Percentiles rank a stretch among this genome's conserved stretches.
These are phyloP conservation scores for Sebastes itinus DNA, from an alignment of 2,797 vertebrate species.

Conservation along the genomic window DNA sequence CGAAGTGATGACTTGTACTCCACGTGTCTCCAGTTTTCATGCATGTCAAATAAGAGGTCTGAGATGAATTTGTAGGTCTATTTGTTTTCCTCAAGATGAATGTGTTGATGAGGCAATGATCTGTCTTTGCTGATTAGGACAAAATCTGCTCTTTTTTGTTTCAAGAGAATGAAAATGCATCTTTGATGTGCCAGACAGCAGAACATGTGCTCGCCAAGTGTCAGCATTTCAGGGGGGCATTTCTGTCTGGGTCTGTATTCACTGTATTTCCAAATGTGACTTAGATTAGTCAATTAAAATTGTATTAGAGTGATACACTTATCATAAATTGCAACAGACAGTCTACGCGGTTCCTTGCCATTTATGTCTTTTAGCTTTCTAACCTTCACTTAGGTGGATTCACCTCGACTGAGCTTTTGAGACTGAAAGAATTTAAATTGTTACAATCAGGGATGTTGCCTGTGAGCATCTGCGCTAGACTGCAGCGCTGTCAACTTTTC, in stretches of 20 bases:
- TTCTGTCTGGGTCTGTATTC: slow-evolving; percentile 4
- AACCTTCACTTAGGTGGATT: slow-evolving; percentile 31
- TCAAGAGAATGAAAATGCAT: not conserved
- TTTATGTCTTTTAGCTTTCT: slow-evolving; percentile 17
- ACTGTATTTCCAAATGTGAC: not conserved
- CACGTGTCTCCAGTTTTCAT: slow-evolving; percentile 9
- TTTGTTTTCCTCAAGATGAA: slow-evolving; percentile 28
- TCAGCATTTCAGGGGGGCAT: slow-evolving; percentile 3
- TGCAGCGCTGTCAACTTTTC: slow-evolving; percentile 56
- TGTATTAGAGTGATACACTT: not conserved
- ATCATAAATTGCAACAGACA: not conserved
- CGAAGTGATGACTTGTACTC: not conserved
- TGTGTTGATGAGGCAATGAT: slow-evolving; percentile 33
- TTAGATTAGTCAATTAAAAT: not conserved
- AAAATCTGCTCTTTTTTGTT: slow-evolving; percentile 16
- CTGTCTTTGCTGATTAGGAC: slow-evolving; percentile 24
- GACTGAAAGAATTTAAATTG: slow-evolving; percentile 34
- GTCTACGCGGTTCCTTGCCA: not conserved
- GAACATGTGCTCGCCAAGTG: slow-evolving; percentile 42
- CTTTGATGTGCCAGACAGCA: slow-evolving; percentile 45
- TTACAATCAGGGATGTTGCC: slow-evolving; percentile 32
- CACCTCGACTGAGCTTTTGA: slow-evolving; percentile 29
- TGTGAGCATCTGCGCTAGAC: slow-evolving; percentile 38
- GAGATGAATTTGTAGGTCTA: slow-evolving; percentile 2
- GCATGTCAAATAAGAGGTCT: not conserved